Evolutionary conservation across 2,888 invertebrate species (phyloP).

Genomic region (Tenthredo amoena): DNA sequence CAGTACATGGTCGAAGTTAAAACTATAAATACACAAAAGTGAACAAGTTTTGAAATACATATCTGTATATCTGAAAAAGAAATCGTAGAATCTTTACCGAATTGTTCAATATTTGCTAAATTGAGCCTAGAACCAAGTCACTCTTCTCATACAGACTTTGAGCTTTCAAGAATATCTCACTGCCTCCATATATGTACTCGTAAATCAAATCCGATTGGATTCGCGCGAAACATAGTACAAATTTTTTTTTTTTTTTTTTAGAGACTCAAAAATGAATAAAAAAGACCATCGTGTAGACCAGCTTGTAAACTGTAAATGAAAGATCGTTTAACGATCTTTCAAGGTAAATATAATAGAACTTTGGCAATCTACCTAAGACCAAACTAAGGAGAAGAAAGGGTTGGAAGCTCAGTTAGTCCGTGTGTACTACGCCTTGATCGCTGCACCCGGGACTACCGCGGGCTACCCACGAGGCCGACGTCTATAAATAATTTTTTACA

Average conservation of each 20-base stretch:
- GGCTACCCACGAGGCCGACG: constrained; percentile 61
- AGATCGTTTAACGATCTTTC: not conserved
- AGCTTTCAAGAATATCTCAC: not conserved
- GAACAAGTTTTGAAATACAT: not conserved
- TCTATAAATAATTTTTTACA: constrained; percentile 74
- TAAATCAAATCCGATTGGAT: not conserved
- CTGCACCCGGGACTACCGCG: constrained; percentile 69
- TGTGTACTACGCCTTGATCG: constrained; percentile 58
- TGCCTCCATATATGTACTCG: not conserved
- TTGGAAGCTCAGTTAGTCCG: not conserved
- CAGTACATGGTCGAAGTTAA: not conserved
- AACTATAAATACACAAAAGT: constrained; percentile 15
- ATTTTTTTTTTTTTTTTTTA: not conserved
- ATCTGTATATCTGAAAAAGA: not conserved
- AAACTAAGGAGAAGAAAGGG: constrained; percentile 16
- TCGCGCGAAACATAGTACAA: not conserved
- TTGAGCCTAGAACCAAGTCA: not conserved
- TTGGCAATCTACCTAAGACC: not conserved
- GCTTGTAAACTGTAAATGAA: not conserved
- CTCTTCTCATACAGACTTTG: not conserved
- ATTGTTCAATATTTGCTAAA: not conserved
- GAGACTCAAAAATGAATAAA: not conserved
- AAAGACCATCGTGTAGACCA: not conserved
- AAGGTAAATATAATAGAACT: not conserved
- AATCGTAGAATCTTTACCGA: not conserved